phyloP scores from a whole-genome alignment of 1,140 invertebrate species.

The Venustaconcha ellipsiformis region DNA sequence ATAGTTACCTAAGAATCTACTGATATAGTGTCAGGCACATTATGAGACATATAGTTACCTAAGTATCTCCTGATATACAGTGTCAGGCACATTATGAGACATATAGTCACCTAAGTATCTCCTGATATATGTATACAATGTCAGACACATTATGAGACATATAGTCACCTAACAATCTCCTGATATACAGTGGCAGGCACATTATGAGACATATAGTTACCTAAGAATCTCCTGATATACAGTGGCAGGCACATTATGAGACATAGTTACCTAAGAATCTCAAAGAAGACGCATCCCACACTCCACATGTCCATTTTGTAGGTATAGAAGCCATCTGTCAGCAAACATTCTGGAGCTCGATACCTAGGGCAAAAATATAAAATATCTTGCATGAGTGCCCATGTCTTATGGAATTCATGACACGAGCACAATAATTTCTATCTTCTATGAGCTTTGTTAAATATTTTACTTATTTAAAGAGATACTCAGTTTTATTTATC shows the following conservation, averaged over 20 bases:
- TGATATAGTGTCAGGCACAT: no score
- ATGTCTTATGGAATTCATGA: no score
- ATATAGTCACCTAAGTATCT: no score
- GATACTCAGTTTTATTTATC: no score
- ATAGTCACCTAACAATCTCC: conserved; percentile 74
- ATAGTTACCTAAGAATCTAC: no score
- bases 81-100: no score
- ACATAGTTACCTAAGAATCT: conserved; percentile 67
- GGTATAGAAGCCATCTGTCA: conserved; percentile 77
- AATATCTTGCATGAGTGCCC: background rate
- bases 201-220: no score
- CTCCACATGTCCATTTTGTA: conserved; percentile 82
- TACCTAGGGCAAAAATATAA: conserved; percentile 70
- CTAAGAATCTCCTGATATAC: no score
- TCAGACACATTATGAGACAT: background rate
- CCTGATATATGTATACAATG: no score
- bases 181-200: no score
- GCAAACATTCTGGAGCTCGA: conserved; percentile 78
- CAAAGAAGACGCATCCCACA: conserved; percentile 79
- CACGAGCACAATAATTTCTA: background rate
- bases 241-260: background rate
- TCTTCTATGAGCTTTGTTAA: background rate
- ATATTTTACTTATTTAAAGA: no score
- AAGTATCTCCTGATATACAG: conserved; percentile 71
- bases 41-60: conserved; percentile 68